Evolutionary conservation across 2,113 vertebrate genomes (phyloP).

Genomic region (Malurus alboscapulatus): DNA sequence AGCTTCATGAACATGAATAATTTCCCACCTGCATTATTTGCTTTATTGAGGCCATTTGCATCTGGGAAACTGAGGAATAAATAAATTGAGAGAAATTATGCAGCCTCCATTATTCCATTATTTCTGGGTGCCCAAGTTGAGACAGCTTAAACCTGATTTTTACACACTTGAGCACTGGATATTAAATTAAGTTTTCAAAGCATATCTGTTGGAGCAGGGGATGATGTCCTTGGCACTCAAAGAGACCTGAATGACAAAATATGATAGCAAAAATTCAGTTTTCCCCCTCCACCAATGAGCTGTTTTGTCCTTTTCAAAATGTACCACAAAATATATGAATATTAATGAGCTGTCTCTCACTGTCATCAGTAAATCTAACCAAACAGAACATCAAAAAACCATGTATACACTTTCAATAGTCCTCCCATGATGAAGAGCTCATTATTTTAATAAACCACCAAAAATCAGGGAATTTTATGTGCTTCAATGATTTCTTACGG

Average conservation of each 20-base stretch:
- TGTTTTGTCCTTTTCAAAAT: neutral
- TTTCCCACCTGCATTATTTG: neutral
- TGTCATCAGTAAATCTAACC: neutral
- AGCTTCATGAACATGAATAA: neutral
- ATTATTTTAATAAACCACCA: constrained; percentile 12
- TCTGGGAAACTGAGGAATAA: neutral
- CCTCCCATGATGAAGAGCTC: neutral
- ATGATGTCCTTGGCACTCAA: neutral
- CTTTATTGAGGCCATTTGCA: neutral
- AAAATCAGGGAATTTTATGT: neutral
- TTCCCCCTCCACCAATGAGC: neutral
- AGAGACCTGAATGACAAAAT: neutral
- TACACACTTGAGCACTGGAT: neutral
- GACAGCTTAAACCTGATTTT: neutral
- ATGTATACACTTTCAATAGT: neutral
- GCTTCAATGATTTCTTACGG: neutral
- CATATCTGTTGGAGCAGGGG: neutral
- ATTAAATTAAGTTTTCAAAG: neutral
- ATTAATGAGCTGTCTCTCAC: neutral
- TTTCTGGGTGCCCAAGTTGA: neutral
- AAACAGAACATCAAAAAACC: neutral
- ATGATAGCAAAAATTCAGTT: neutral
- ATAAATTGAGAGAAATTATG: neutral
- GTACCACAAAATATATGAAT: neutral
- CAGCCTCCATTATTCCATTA: neutral